A percentile compares a stretch with the other conserved stretches of the same genome.
phyloP scores from a whole-genome alignment of 2,888 invertebrate species.

The Branchellion lobata region DNA sequence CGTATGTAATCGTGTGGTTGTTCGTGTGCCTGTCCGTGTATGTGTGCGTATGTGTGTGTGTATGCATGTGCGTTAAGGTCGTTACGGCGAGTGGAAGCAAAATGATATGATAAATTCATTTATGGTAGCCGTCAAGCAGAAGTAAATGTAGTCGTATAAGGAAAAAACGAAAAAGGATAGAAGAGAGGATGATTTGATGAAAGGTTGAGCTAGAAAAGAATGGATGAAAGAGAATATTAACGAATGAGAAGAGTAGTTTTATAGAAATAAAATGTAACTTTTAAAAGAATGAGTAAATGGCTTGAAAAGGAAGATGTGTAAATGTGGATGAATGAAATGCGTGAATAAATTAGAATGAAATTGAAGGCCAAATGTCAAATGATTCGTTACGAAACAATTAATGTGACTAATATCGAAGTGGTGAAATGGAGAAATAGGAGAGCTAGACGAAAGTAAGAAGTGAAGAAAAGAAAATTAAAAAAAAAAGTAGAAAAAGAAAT shows the following conservation, averaged over 20 bases:
- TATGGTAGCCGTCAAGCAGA: slow-evolving; percentile 7
- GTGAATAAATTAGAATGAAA: too few relatives aligned
- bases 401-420: too few relatives aligned
- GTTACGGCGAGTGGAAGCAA: slow-evolving; percentile 4
- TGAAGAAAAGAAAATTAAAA: not conserved
- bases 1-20: not conserved
- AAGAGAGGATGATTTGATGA: not conserved
- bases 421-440: too few relatives aligned
- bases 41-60: not conserved
- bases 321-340: too few relatives aligned
- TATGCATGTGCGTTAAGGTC: not conserved
- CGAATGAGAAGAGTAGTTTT: not conserved
- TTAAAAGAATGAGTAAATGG: not conserved
- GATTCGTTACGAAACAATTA: too few relatives aligned
- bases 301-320: too few relatives aligned
- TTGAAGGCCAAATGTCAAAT: too few relatives aligned
- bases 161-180: not conserved
- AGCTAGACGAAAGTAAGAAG: too few relatives aligned
- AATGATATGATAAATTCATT: not conserved
- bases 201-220: not conserved
- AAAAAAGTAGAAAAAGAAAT: not conserved
- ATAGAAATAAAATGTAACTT: not conserved
- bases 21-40: not conserved
- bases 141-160: not conserved
- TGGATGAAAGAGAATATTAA: too few relatives aligned